Evolutionary conservation across 2,113 vertebrate genomes (phyloP).

Genomic region (Rhizomys pruinosus): DNA sequence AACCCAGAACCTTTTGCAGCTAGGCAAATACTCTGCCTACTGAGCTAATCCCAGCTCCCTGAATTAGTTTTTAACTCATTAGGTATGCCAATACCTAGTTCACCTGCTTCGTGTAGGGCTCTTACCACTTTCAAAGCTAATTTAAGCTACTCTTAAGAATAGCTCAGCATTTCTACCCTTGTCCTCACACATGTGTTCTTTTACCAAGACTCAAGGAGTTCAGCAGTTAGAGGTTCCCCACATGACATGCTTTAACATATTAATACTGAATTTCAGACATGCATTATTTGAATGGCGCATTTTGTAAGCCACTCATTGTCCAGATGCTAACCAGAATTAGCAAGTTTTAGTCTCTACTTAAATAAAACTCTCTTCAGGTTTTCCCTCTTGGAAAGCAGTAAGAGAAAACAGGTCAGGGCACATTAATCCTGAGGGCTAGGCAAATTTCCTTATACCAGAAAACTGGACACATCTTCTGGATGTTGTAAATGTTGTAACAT

Average conservation of each 20-base stretch:
- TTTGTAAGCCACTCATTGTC: conserved; percentile 55
- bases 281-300: conserved; percentile 57
- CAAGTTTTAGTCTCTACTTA: conserved; percentile 47
- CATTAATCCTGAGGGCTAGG: neutral
- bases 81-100: neutral
- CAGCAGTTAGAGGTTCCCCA: neutral
- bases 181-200: neutral
- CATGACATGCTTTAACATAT: neutral
- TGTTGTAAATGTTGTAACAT: neutral
- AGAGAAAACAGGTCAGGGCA: neutral
- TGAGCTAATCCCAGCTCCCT: neutral
- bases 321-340: conserved; percentile 50
- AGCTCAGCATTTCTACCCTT: neutral
- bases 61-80: conserved; percentile 13
- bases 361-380: conserved; percentile 41
- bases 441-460: neutral
- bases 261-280: conserved; percentile 48
- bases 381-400: conserved; percentile 10
- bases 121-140: conserved; percentile 46
- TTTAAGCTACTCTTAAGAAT: conserved; percentile 9
- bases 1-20: neutral
- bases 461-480: neutral
- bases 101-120: neutral
- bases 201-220: neutral
- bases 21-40: no score